Base-by-base conservation (phyloP, 2,113 vertebrate genomes). In the Noturus placidus region DNA sequence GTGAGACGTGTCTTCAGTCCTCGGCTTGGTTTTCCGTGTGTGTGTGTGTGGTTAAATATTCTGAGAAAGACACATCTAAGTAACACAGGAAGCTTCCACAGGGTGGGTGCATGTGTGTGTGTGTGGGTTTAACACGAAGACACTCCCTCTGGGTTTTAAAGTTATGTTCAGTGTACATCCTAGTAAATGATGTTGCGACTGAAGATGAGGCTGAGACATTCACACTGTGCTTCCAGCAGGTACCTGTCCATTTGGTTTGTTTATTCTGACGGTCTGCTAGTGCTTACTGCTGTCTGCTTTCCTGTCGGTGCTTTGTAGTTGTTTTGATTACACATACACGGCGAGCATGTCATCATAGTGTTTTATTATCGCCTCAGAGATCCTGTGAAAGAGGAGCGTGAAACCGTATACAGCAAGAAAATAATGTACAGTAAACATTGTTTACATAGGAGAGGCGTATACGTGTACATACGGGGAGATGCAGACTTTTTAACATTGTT, bases 51-150 rank as follows among this genome's bases (percentile, higher is more conserved):
- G 89, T 88, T 86, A 57, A 6, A 86, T 65, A 78, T 90, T 90
- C 87, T 90, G 63, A 88, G 89, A 90, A 90, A 27, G 67, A 82
- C 52, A 85, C 63, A 82, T 78, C 69, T 83, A 33, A 82, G 82
- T 86, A 78, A 88, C 87, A 88, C 89, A 88, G 89, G 89, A 90
- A 90, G 82, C 52, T 27, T 56, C 65, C 76, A 63, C 69, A 25
- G 83, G 50, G 72, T 56, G 46, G 50, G 69, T 61, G 56, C 17
- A 25, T 82, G 30, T 33, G 76, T 56, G n/a, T 33, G 67, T n/a
- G 56, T 14, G 17, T 50, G 57, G n/a, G 63, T 52, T 4, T 17
- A 17, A 3, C 15, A 20, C 67, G 30, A 76, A 67, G 42, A 76
- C 89, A 86, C 54, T 72, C 80, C 57, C 42, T 5, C 52, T 77